Conservation (phyloP, 1,140 invertebrate genomes). For the Sminthurides bifidus region DNA sequence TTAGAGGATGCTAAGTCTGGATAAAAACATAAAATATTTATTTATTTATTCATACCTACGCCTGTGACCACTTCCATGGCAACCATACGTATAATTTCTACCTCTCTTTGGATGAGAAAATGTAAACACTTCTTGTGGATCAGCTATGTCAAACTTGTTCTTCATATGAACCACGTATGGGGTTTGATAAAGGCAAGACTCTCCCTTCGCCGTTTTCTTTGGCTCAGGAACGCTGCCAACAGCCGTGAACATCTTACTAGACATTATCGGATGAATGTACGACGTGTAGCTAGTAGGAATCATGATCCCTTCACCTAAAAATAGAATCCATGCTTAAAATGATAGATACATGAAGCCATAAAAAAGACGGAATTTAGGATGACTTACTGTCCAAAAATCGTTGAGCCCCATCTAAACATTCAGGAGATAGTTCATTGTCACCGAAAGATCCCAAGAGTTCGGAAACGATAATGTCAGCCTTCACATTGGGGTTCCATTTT, state of each 20-base stretch:
- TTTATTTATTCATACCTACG: slow-evolving; percentile 51
- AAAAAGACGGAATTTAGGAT: background rate
- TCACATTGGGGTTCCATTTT: slow-evolving; percentile 60
- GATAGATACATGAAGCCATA: background rate
- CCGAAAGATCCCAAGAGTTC: slow-evolving; percentile 96
- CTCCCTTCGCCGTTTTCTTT: slow-evolving; percentile 43
- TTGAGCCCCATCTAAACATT: slow-evolving; percentile 92
- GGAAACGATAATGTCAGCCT: slow-evolving; percentile 91
- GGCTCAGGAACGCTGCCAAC: slow-evolving; percentile 46
- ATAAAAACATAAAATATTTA: background rate
- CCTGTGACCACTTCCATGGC: slow-evolving; percentile 35
- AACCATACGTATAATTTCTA: slow-evolving; percentile 30
- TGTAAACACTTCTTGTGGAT: slow-evolving; percentile 66
- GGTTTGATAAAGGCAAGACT: slow-evolving; percentile 57
- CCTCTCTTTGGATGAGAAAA: slow-evolving; percentile 76
- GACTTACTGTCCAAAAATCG: slow-evolving; percentile 63
- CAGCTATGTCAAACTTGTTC: slow-evolving; percentile 72
- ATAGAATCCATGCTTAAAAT: slow-evolving; percentile 2
- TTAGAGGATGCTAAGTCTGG: slow-evolving; percentile 35
- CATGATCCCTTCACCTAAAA: slow-evolving; percentile 69
- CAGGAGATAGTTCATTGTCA: slow-evolving; percentile 96
- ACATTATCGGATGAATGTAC: slow-evolving; percentile 75
- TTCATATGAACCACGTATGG: slow-evolving; percentile 87
- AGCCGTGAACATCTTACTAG: slow-evolving; percentile 61
- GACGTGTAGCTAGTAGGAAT: slow-evolving; percentile 86